Percentiles rank a stretch among this genome's conserved stretches.
Evolutionary conservation across 2,113 vertebrate species (phyloP).

Genomic region (Promerops cafer): DNA sequence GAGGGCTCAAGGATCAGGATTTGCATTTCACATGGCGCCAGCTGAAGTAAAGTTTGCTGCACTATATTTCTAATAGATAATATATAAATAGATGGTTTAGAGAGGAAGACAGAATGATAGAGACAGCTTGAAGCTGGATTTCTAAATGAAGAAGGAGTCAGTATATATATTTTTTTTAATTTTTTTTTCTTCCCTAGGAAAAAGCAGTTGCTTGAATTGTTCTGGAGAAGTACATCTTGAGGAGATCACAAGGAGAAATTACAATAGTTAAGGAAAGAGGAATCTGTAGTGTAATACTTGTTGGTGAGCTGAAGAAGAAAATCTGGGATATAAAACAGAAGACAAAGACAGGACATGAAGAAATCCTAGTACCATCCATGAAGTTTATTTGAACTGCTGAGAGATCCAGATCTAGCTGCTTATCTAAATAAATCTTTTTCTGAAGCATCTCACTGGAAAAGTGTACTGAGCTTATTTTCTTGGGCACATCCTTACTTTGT

Average conservation of each 20-base stretch:
- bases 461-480: neutral
- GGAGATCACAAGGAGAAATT: neutral
- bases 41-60: neutral
- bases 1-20: neutral
- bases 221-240: neutral
- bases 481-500: neutral
- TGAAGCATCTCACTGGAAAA: neutral
- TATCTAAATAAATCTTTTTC: neutral
- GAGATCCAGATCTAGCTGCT: neutral
- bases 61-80: neutral
- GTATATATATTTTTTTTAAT: neutral
- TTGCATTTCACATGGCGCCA: neutral
- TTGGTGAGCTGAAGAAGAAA: neutral
- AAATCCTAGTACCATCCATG: neutral
- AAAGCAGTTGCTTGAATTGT: neutral
- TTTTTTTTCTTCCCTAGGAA: neutral
- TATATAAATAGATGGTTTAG: neutral
- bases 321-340: neutral
- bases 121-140: neutral
- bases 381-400: neutral
- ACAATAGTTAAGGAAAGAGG: neutral
- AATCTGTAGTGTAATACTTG: neutral
- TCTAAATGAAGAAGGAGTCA: neutral
- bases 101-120: neutral
- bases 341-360: neutral